A percentile compares a stretch with the other conserved stretches of the same genome.
Evolutionary conservation across 2,113 vertebrate genomes (phyloP).

Genomic region (Leuciscus idus): DNA sequence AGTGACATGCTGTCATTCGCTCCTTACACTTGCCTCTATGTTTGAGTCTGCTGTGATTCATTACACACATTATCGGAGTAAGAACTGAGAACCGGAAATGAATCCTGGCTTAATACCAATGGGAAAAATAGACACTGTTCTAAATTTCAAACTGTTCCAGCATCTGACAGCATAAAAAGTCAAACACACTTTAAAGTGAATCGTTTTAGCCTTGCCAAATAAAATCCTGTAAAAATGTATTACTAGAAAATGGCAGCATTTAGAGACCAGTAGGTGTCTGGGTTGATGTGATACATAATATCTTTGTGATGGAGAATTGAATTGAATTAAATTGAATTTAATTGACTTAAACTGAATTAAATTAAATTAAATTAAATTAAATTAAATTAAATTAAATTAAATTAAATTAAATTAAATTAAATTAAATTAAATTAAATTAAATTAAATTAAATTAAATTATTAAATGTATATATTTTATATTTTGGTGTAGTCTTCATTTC

Average conservation of each 20-base stretch:
- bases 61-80: background rate
- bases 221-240: background rate
- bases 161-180: background rate
- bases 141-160: background rate
- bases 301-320: background rate
- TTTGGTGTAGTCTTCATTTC: background rate
- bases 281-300: too few relatives aligned
- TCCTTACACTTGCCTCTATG: slow-evolving; percentile 1
- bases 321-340: background rate
- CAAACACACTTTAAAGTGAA: background rate
- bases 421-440: background rate
- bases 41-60: slow-evolving; percentile 32
- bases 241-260: background rate
- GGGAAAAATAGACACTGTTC: slow-evolving; percentile 13
- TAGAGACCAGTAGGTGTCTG: background rate
- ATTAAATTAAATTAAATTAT: background rate
- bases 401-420: too few relatives aligned
- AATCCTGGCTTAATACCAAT: slow-evolving; percentile 3
- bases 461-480: background rate
- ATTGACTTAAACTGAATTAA: background rate
- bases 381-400: background rate
- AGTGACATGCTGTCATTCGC: background rate
- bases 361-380: background rate
- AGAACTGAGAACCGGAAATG: background rate
- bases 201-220: background rate